Evolutionary conservation across 2,113 vertebrate genomes (phyloP).

Genomic region (Cyanoramphus novaezelandiae): DNA sequence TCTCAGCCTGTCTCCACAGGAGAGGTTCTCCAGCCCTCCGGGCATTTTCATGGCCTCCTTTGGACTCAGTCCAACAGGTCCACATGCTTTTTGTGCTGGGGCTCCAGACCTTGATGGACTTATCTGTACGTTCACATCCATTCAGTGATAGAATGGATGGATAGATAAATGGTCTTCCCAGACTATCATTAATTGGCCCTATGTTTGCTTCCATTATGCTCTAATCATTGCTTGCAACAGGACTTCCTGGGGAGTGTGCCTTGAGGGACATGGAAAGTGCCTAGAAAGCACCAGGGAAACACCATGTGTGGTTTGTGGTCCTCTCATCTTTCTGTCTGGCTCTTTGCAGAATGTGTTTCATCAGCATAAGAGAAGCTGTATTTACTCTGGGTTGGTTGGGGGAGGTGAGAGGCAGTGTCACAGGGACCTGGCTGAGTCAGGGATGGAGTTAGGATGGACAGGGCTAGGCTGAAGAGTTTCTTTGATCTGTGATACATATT

Average conservation of each 20-base stretch:
- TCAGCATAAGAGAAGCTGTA: rapidly evolving
- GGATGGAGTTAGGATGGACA: background rate
- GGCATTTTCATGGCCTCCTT: background rate
- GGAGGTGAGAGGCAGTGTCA: background rate
- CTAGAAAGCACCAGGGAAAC: background rate
- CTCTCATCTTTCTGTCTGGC: background rate
- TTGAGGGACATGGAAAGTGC: background rate
- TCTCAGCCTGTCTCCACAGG: background rate
- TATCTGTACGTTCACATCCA: background rate
- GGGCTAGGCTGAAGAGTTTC: background rate
- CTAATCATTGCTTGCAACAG: background rate
- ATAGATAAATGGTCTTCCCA: background rate
- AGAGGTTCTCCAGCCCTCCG: background rate
- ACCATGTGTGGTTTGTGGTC: background rate
- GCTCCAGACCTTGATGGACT: background rate
- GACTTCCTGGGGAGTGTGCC: rapidly evolving
- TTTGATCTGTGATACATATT: background rate
- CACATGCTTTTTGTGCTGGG: background rate
- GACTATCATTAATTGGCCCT: rapidly evolving
- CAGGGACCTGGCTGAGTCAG: background rate
- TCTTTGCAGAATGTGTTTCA: rapidly evolving
- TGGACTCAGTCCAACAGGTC: background rate
- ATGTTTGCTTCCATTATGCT: background rate
- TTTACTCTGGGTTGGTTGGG: background rate
- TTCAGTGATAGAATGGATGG: background rate